Base-by-base conservation (phyloP, 1,140 invertebrate species). In the Drosophila albomicans region DNA sequence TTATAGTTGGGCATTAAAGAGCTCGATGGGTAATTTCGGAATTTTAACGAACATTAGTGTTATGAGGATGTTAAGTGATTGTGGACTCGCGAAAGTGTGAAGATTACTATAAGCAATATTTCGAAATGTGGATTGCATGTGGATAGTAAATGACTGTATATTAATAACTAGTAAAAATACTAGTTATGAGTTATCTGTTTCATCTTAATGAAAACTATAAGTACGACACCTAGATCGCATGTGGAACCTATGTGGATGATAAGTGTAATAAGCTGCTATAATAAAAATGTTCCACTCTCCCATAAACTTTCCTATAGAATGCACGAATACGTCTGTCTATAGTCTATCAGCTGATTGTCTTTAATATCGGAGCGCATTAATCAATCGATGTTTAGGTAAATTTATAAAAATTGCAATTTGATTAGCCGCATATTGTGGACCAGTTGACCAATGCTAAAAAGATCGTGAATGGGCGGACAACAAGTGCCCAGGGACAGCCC, bases 361-460 rank as follows among this genome's bases (percentile, higher is more conserved):
- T 67, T 13, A 48, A 68, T 68, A 68, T 68, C 20, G 41, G 38
- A 32, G 35, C 82, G 75, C 61, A 70, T 84, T 74, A 73, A 65
- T 81, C 74, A 85, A 84, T 68, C 64, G 61, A 63, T 67, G 58
- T 66, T 51, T 63, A 78, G 80, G 72, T 87, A 88, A 88, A 87
- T 88, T 88, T 78, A 78, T 78, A 87, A 87, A 87, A 87, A 87
- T 87, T 77, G 84, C 80, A 87, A 88, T 87, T 87, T 88, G 74
- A 88, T 88, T 87, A 87, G 77, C 63, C 45, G 35, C 43, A 76
- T 64, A 82, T 71, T 70, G 63, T 57, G 49, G 49, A 46, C 72
- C 73, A 68, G 54, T 75, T 68, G 61, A 51, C 51, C 43, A 57
- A 57, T 35, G 49, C 30, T 46, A 56, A 74, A 56, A 73, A 67